A percentile compares a stretch with the other conserved stretches of the same genome.
phyloP scores from a whole-genome alignment of 92 coral and sea anemone genomes.

The Bergia sp. region DNA sequence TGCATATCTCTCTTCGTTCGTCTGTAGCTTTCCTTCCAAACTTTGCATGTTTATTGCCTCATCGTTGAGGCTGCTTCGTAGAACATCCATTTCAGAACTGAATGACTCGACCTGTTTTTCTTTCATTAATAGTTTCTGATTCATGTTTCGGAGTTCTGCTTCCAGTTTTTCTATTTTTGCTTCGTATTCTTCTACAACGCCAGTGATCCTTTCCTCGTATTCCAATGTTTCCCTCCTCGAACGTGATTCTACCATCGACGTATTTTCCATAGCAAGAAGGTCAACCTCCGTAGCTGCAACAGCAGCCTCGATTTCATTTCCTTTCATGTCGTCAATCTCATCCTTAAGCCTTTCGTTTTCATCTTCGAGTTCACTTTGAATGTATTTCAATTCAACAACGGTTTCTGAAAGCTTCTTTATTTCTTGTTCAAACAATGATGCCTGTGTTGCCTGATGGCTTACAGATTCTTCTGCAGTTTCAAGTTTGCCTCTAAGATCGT shows the following conservation, averaged over 20 bases:
- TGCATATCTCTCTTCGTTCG: conserved; percentile 1
- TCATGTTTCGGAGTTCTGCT: conserved; percentile 8
- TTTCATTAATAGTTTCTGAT: conserved; percentile 22
- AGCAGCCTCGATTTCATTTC: conserved; percentile 30
- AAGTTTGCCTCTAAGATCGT: conserved; percentile 42
- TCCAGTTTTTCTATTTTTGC: conserved; percentile 10
- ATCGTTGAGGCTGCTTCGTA: conserved; percentile 75
- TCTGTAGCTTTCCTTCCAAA: conserved; percentile 60
- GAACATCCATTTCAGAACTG: conserved; percentile 69
- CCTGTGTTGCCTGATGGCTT: neutral
- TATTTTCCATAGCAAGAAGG: neutral
- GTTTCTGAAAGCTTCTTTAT: conserved; percentile 41
- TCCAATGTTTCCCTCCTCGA: neutral
- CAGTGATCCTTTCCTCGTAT: conserved; percentile 21
- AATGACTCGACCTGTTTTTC: conserved; percentile 60
- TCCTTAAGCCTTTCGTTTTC: conserved; percentile 70
- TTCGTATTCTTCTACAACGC: conserved; percentile 41
- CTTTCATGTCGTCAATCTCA: conserved; percentile 47
- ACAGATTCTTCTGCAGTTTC: conserved; percentile 44
- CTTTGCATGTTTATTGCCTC: conserved; percentile 64
- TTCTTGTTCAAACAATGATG: conserved; percentile 32
- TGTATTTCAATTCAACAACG: conserved; percentile 53
- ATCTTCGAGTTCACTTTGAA: conserved; percentile 48
- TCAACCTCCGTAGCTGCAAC: conserved; percentile 20
- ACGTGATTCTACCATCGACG: neutral